Conservation (phyloP, 2,113 vertebrate species). For the Dicerorhinus sumatrensis region DNA sequence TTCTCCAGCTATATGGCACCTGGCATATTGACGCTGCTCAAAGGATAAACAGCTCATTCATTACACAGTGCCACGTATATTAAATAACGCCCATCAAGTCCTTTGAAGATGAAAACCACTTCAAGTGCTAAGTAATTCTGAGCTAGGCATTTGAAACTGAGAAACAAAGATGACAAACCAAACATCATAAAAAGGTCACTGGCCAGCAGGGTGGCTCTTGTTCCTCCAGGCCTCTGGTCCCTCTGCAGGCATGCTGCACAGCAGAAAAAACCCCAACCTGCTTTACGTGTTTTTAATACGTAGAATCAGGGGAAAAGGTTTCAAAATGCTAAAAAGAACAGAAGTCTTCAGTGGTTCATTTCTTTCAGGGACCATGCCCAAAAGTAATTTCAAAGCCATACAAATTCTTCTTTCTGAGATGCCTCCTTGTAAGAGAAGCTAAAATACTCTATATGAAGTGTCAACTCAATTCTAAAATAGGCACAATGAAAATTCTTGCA, state of each 20-base stretch:
- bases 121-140: slow-evolving; percentile 59
- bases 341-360: not conserved
- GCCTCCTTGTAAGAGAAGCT: slow-evolving; percentile 49
- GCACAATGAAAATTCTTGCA: slow-evolving; percentile 33
- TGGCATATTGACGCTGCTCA: not conserved
- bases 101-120: slow-evolving; percentile 75
- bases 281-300: not conserved
- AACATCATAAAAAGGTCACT: slow-evolving; percentile 44
- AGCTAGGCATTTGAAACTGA: slow-evolving; percentile 24
- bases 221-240: not conserved
- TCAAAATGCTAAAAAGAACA: not conserved
- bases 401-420: slow-evolving; percentile 31
- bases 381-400: slow-evolving; percentile 47
- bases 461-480: slow-evolving; percentile 64
- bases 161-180: slow-evolving; percentile 49
- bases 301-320: not conserved
- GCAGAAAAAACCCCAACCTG: not conserved
- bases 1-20: slow-evolving; percentile 53
- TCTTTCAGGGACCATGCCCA: slow-evolving; percentile 19
- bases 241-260: not conserved
- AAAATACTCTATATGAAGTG: not conserved
- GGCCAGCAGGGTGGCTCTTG: not conserved
- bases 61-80: not conserved
- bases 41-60: slow-evolving; percentile 58
- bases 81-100: slow-evolving; percentile 60